These are phyloP conservation scores for Chauna torquata DNA, from an alignment of 2,113 vertebrate genomes.

Conservation along the genomic window DNA sequence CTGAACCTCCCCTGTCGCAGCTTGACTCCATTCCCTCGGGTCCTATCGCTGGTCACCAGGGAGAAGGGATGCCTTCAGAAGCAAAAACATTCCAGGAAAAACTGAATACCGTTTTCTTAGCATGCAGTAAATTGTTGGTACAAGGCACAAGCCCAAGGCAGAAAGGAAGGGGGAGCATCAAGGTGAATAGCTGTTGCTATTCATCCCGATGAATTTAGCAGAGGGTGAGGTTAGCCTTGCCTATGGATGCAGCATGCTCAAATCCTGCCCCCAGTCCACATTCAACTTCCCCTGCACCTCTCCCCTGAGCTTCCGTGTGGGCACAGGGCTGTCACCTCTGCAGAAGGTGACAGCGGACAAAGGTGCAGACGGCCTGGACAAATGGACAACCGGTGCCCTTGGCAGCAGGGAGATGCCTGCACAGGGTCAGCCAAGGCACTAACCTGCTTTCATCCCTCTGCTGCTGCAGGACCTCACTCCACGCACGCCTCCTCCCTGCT, in stretches of 20 bases:
- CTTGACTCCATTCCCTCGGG: no score
- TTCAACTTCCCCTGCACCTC: neutral
- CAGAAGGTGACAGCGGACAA: neutral
- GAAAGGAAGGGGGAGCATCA: neutral
- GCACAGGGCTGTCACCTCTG: neutral
- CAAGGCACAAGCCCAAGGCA: neutral
- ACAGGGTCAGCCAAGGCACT: neutral
- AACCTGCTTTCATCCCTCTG: fast-evolving
- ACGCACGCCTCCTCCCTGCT: fast-evolving
- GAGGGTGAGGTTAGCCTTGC: neutral
- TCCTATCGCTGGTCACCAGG: no score
- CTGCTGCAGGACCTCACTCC: neutral
- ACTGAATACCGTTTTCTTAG: neutral
- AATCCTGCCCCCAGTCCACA: neutral
- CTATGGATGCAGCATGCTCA: neutral
- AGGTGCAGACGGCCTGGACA: neutral
- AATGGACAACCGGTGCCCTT: neutral
- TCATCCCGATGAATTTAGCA: neutral
- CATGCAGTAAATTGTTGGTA: neutral
- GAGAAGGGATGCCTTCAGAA: neutral
- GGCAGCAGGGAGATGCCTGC: neutral
- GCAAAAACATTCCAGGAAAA: neutral
- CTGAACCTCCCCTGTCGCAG: no score
- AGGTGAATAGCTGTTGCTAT: neutral
- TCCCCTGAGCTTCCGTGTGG: neutral